phyloP scores from a whole-genome alignment of 2,888 invertebrate genomes.

The Drosophila picticornis region DNA sequence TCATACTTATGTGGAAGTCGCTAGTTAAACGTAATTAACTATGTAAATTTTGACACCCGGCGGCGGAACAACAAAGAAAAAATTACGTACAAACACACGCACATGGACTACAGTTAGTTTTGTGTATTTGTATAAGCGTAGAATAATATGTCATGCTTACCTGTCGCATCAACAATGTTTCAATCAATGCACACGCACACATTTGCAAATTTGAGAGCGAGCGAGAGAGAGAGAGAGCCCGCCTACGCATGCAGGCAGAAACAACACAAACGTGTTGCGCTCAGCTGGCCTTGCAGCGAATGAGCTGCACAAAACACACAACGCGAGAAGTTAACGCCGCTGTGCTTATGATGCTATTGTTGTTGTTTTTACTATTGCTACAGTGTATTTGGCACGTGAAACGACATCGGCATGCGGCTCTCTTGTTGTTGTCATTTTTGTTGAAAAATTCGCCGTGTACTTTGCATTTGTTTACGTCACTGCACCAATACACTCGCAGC shows the following conservation, averaged over 20 bases:
- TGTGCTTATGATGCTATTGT: conserved; percentile 10
- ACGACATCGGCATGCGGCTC: conserved; percentile 50
- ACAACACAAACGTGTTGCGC: conserved; percentile 77
- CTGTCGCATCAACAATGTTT: conserved; percentile 67
- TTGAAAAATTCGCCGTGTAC: conserved; percentile 41
- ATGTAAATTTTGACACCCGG: conserved; percentile 66
- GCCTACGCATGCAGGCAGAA: conserved; percentile 55
- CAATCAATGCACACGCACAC: conserved; percentile 57
- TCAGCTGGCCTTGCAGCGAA: conserved; percentile 74
- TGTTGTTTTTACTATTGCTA: conserved; percentile 40
- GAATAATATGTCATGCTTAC: conserved; percentile 47
- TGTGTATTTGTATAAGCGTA: conserved; percentile 3
- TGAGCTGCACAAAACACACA: conserved; percentile 68
- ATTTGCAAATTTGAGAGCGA: conserved; percentile 20
- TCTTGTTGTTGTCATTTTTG: conserved; percentile 55
- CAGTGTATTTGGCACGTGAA: conserved; percentile 70
- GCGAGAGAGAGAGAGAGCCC: conserved; percentile 20
- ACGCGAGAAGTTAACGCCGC: conserved; percentile 47
- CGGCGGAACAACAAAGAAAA: conserved; percentile 34
- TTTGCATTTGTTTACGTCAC: conserved; percentile 75
- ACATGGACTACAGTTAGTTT: conserved; percentile 15
- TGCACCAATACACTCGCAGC: conserved; percentile 34
- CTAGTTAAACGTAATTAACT: conserved; percentile 58
- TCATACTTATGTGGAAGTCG: conserved; percentile 43
- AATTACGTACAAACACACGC: conserved; percentile 18